Base-by-base conservation (phyloP, 92 coral and sea anemone species). In the Zoanthus gigantus region DNA sequence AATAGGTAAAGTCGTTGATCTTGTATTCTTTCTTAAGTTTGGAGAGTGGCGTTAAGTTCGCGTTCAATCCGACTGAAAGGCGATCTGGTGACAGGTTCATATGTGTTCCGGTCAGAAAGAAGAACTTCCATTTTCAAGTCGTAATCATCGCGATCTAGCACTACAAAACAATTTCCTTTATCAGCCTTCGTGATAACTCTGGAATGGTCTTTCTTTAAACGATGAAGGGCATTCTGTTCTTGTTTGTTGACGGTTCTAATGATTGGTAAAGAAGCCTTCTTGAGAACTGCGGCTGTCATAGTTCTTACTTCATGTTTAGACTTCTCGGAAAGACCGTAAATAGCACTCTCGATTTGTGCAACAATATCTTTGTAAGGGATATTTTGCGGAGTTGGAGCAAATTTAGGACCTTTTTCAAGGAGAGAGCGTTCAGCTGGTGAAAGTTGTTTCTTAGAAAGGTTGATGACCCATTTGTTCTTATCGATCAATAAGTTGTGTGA, bases 381-480 rank as follows among this genome's bases (percentile, higher is more conserved):
- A 14, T 15, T 15, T 31, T 10, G 17, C 57, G 88, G 88, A 16
- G 88, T 69, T 23, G 65, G 82, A 10, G 80, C 88, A 50, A 84
- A 84, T 32, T 84, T 84, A 3, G 88, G 80, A 66, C 80, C 88
- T 47, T 47, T 47, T 47, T 47, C 52, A 47, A 47, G 52, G 52
- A 47, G 52, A 47, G 52, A 47, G 52, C 88, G 76, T 71, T 84
- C 80, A 46, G 79, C 81, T 10, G 58, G 32, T 29, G 78, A 13
- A 13, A 84, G 68, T 15, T 57, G 88, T 32, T 72, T 84, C 60
- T 71, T 71, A 61, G 88, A 84, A 14, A 84, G 82, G 81, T 84
- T 84, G 28, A 84, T 50, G 32, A 84, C 88, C 88, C 88, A 84
- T 45, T 84, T 72, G 47, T 53, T 84, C 50, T 67, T 82, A 50